Conservation (phyloP, 2,888 invertebrate genomes). For the Meta bourneti region DNA sequence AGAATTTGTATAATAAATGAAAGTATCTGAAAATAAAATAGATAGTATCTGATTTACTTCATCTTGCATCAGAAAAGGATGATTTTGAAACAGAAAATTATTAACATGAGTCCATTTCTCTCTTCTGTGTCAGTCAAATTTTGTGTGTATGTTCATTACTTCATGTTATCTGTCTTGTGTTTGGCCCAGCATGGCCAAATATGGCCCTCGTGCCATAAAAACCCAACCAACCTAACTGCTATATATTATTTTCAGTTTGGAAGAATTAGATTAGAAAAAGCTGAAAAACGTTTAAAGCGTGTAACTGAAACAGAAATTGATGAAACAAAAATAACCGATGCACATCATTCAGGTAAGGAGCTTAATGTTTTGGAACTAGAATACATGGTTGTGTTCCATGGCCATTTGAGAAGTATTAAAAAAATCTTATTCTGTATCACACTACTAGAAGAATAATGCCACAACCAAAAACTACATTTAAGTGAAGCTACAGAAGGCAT, state of each 20-base stretch:
- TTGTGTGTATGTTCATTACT: not conserved
- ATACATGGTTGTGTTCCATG: too few relatives aligned
- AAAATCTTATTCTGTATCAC: not conserved
- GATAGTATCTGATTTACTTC: too few relatives aligned
- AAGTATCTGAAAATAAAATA: too few relatives aligned
- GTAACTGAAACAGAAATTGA: not conserved
- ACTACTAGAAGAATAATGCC: too few relatives aligned
- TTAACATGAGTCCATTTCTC: not conserved
- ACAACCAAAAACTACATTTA: too few relatives aligned
- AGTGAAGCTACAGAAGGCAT: too few relatives aligned
- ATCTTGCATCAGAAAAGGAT: too few relatives aligned
- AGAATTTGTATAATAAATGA: too few relatives aligned
- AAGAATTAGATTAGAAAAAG: constrained; percentile 71
- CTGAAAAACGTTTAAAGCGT: constrained; percentile 46
- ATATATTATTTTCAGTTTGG: constrained; percentile 69
- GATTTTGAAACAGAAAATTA: too few relatives aligned
- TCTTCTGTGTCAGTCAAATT: not conserved
- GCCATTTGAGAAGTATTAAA: not conserved
- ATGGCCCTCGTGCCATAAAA: not conserved
- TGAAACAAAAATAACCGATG: constrained; percentile 20
- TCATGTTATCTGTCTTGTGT: not conserved
- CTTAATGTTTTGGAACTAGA: not conserved
- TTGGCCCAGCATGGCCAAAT: not conserved
- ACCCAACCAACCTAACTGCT: not conserved
- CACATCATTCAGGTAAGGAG: constrained; percentile 36